A percentile compares a stretch with the other conserved stretches of the same genome.
Conservation (phyloP, 1,140 invertebrate species). For the Macrobrachium nipponense region DNA sequence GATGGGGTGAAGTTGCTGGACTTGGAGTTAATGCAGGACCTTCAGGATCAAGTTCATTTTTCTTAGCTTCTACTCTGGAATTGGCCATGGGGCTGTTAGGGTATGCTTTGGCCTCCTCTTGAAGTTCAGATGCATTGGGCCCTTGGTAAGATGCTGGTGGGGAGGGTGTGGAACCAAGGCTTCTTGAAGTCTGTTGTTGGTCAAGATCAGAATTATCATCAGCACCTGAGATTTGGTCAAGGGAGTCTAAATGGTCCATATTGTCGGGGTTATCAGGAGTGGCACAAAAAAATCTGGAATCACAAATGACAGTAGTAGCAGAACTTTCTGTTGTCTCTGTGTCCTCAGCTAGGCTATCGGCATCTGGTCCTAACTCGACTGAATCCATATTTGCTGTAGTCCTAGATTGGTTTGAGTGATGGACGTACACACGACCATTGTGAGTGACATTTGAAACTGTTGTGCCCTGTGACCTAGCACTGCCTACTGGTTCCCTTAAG, state of each 20-base stretch:
- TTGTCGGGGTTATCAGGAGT: conserved; percentile 17
- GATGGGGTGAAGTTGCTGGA: no score
- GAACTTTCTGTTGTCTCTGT: conserved; percentile 21
- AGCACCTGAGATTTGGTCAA: conserved; percentile 11
- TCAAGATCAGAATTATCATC: background rate
- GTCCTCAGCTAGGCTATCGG: conserved; percentile 31
- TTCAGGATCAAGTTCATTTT: no score
- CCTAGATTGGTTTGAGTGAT: background rate
- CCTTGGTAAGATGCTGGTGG: background rate
- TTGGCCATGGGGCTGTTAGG: background rate
- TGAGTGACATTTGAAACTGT: background rate
- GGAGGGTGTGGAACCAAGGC: background rate
- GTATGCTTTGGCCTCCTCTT: background rate
- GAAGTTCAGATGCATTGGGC: no score
- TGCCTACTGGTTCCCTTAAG: background rate
- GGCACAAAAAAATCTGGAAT: conserved; percentile 27
- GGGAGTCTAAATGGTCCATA: conserved; percentile 10
- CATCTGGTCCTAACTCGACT: conserved; percentile 8
- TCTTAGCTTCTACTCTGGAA: no score
- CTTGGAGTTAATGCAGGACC: no score
- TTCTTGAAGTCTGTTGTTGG: background rate
- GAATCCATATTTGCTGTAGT: background rate
- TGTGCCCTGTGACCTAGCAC: background rate
- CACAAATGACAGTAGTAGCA: conserved; percentile 29
- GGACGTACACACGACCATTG: conserved; percentile 15